Conservation (phyloP, 2,797 vertebrate species). For the Parambassis ranga region DNA sequence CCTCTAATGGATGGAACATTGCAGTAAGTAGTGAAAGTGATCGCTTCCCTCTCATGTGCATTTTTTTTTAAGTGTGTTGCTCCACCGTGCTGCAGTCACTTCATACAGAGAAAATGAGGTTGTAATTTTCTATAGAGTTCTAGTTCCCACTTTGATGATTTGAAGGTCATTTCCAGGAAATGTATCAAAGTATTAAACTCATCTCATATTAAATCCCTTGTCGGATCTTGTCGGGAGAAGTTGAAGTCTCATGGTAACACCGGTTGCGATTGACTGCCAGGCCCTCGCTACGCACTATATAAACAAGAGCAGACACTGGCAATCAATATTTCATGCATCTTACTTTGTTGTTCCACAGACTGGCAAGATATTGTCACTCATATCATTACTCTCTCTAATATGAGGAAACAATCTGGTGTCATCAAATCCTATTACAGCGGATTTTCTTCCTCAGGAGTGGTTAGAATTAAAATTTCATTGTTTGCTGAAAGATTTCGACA, state of each 20-base stretch:
- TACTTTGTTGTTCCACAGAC: conserved; percentile 71
- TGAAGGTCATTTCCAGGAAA: conserved; percentile 2
- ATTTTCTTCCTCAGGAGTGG: conserved; percentile 69
- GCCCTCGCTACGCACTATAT: conserved; percentile 28
- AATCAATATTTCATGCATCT: conserved; percentile 79
- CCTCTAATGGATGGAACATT: conserved; percentile 72
- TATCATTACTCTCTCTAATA: conserved; percentile 72
- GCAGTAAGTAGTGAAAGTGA: conserved; percentile 63
- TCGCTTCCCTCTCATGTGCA: conserved; percentile 36
- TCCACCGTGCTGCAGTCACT: conserved; percentile 20
- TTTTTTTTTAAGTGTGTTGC: conserved; percentile 27
- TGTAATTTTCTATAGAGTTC: conserved; percentile 8
- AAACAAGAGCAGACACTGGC: conserved; percentile 61
- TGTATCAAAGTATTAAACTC: conserved; percentile 10
- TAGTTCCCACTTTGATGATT: conserved; percentile 11
- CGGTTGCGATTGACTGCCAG: conserved; percentile 37
- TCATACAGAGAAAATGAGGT: conserved; percentile 6
- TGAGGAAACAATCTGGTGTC: conserved; percentile 77
- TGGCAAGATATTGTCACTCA: conserved; percentile 74
- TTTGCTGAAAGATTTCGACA: conserved; percentile 68
- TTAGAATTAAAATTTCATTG: conserved; percentile 78
- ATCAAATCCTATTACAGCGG: conserved; percentile 75
- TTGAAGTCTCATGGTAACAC: conserved; percentile 23
- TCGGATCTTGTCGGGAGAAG: conserved; percentile 8
- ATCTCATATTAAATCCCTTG: not conserved